Base-by-base conservation (phyloP, 2,797 vertebrate genomes). In the Notolepis coatsorum region DNA sequence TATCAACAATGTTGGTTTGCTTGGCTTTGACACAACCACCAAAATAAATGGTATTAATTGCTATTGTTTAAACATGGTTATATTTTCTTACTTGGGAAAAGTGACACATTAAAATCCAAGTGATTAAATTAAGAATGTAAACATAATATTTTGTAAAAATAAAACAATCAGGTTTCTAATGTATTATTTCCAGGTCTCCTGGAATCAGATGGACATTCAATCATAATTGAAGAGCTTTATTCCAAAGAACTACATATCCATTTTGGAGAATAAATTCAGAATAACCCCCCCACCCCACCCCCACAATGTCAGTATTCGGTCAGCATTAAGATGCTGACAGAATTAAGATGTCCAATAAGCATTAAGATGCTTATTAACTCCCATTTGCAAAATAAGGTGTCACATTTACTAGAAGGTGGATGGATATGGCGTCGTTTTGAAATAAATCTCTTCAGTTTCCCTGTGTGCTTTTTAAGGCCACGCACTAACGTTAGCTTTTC, bases 71-170 rank as follows among this genome's bases (percentile, higher is more conserved):
- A 83, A 65, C 85, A 83, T 82, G 61, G 65, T 81, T 88, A 86
- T 92, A 92, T 91, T 90, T 91, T 91, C 83, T 89, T 92, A 90
- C 82, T 78, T 73, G 67, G n/a, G 53, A 77, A 82, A 79, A 75
- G 72, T 71, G 61, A 76, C 38, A 67, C 73, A 80, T 86, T 83
- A 66, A n/a, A 84, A 87, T 85, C 56, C 56, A 55, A 72, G 73
- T 80, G 68, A 85, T 82, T 86, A 87, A 87, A 84, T 85, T 80
- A 85, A 84, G 64, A 79, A 89, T 86, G 81, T 86, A 82, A 70
- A 54, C 76, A 70, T 78, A 64, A 65, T 49, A 48, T 84, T 89
- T 89, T 88, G 24, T 88, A 84, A 12, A 75, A 55, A 46, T 55
- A 15, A 2, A 18, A 45, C 57, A 65, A 62, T 71, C 51, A 52